Evolutionary conservation across 2,888 invertebrate species (phyloP).

Genomic region (Osmoderma eremita): DNA sequence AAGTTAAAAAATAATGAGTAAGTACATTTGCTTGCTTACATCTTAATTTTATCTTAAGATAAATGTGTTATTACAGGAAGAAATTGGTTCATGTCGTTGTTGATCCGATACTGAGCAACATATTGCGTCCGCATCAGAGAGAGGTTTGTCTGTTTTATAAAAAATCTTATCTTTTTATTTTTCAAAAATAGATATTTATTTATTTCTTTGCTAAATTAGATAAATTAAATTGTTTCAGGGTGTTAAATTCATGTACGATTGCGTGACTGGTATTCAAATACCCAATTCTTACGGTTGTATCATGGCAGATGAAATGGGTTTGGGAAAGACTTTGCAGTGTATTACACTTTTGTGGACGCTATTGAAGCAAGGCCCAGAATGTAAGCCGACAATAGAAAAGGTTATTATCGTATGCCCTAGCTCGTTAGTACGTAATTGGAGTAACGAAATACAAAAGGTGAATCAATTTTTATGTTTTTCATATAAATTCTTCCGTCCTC

Average conservation of each 20-base stretch:
- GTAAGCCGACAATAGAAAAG: conserved; percentile 89
- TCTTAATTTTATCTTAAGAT: conserved; percentile 25
- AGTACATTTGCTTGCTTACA: conserved; percentile 53
- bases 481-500: background rate
- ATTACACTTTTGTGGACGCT: conserved; percentile 96
- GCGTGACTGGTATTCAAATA: conserved; percentile 92
- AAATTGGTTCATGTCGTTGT: conserved; percentile 94
- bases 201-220: no score
- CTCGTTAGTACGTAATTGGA: conserved; percentile 99
- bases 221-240: conserved; percentile 67
- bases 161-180: no score
- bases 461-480: background rate
- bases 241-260: conserved; percentile 99
- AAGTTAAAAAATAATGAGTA: conserved; percentile 81
- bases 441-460: conserved; percentile 92
- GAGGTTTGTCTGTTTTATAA: conserved; percentile 67
- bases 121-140: conserved; percentile 96
- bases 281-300: conserved; percentile 92
- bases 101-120: conserved; percentile 89
- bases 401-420: conserved; percentile 97
- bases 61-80: conserved; percentile 61
- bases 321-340: conserved; percentile 98
- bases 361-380: conserved; percentile 90
- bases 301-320: conserved; percentile 99
- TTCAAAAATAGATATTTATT: background rate